These are phyloP conservation scores for Poeciliopsis turneri DNA, from an alignment of 2,797 vertebrate species.

Conservation along the genomic window DNA sequence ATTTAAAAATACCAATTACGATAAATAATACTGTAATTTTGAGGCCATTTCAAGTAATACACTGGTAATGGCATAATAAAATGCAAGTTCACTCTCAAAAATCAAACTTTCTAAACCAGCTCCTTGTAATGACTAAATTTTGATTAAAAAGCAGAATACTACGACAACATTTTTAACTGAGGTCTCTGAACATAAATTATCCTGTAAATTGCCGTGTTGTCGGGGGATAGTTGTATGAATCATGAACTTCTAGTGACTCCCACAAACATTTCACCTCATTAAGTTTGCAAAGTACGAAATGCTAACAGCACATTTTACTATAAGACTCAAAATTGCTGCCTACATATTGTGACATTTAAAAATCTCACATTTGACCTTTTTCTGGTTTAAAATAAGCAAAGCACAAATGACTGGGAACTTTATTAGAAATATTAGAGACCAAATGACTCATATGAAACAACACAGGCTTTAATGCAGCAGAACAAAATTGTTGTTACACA, in stretches of 20 bases:
- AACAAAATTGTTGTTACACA: not conserved
- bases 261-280: not conserved
- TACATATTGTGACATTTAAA: not conserved
- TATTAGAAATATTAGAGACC: not conserved
- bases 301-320: not conserved
- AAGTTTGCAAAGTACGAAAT: slow-evolving; percentile 1
- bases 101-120: too few relatives aligned
- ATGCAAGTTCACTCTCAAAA: too few relatives aligned
- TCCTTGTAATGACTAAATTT: too few relatives aligned
- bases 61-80: too few relatives aligned
- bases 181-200: not conserved
- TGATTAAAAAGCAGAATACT: too few relatives aligned
- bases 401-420: not conserved
- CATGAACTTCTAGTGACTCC: not conserved
- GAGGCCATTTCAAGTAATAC: too few relatives aligned
- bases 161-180: too few relatives aligned
- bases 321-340: not conserved
- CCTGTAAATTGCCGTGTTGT: not conserved
- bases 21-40: too few relatives aligned
- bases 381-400: not conserved
- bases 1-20: not conserved
- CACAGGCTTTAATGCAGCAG: not conserved
- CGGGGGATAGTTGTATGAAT: not conserved
- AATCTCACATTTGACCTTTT: not conserved
- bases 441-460: not conserved